A percentile compares a stretch with the other conserved stretches of the same genome.
Evolutionary conservation across 1,140 invertebrate genomes (phyloP).

Genomic region (Solenopsis invicta): DNA sequence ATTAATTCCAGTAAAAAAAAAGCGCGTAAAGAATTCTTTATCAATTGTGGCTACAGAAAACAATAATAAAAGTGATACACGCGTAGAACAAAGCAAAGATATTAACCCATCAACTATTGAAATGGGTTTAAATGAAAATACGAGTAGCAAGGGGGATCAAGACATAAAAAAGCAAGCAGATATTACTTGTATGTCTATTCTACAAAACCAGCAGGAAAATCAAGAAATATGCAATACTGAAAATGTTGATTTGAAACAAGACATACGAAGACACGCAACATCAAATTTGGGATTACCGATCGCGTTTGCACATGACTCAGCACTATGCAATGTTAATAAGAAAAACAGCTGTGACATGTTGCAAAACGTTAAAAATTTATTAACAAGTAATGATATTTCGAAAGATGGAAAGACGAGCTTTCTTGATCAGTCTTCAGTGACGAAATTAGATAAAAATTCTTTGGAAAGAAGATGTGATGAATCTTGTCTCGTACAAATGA

Average conservation of each 20-base stretch:
- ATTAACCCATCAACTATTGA: not conserved
- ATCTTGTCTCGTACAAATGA: not conserved
- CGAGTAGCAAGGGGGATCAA: not conserved
- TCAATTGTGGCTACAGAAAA: not conserved
- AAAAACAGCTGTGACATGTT: not conserved
- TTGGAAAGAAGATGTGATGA: not conserved
- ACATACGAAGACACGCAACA: no score
- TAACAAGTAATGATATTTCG: not conserved
- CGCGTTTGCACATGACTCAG: not conserved
- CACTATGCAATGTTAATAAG: not conserved
- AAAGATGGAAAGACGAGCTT: not conserved
- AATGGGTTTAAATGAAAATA: not conserved
- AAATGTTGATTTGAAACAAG: not conserved
- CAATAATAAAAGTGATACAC: not conserved
- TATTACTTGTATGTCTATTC: not conserved
- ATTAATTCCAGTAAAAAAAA: not conserved
- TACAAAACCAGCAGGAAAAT: not conserved
- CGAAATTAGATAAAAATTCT: not conserved
- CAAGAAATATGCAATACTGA: not conserved
- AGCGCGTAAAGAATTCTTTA: not conserved
- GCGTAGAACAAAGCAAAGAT: not conserved
- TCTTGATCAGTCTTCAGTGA: not conserved
- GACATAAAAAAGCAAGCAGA: not conserved
- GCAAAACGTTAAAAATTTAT: constrained; percentile 9
- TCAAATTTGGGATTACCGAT: not conserved